Evolutionary conservation across 2,113 vertebrate species (phyloP).

Genomic region (Talpa occidentalis): DNA sequence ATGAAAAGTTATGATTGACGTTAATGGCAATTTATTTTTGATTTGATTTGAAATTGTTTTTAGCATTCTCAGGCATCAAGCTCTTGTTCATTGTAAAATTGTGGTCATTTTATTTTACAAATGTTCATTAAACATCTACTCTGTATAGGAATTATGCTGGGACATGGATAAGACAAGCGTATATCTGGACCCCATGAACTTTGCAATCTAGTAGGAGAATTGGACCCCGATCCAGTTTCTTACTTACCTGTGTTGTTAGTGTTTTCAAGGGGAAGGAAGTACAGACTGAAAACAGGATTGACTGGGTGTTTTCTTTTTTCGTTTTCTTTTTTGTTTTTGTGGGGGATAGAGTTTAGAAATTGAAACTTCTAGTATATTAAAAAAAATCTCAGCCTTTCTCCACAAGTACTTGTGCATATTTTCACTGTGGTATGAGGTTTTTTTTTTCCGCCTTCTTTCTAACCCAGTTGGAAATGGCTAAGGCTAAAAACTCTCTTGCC

Average conservation of each 20-base stretch:
- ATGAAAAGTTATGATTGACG: background rate
- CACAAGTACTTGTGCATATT: conserved; percentile 18
- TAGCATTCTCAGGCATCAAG: background rate
- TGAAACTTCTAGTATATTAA: background rate
- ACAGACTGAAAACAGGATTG: background rate
- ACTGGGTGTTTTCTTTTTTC: background rate
- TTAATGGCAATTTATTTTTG: background rate
- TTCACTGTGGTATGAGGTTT: background rate
- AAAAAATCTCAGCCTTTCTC: background rate
- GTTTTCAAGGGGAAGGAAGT: background rate
- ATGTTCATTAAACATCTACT: background rate
- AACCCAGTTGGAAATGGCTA: background rate
- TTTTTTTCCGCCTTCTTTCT: background rate
- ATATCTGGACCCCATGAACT: background rate
- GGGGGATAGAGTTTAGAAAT: background rate
- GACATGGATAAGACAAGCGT: background rate
- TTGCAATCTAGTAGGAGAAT: background rate
- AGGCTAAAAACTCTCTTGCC: background rate
- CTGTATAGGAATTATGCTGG: background rate
- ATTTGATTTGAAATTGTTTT: background rate
- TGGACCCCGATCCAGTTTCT: background rate
- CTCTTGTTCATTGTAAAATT: background rate
- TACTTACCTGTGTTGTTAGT: background rate
- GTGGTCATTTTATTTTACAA: background rate
- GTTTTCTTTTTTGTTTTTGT: background rate